Base-by-base conservation (phyloP, 1,140 invertebrate genomes). In the Heliothis virescens region DNA sequence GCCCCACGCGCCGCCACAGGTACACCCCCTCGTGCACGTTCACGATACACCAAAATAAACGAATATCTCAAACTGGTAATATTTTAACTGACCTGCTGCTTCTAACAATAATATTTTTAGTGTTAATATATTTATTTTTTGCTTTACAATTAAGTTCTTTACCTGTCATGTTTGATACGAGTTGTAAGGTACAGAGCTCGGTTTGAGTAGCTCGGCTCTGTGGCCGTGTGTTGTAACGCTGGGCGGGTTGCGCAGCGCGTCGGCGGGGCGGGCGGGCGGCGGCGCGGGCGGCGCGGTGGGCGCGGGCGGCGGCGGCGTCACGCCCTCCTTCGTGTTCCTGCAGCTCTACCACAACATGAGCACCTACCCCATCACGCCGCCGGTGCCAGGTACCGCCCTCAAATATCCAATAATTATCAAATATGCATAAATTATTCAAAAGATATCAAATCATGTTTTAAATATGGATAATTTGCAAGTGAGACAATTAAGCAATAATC, bases 271-370 rank as follows among this genome's bases (percentile, higher is more conserved):
- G 16, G 16, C 82, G 65, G 71, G 53, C 60, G 57, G 59, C 29
- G 57, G 77, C 60, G 79, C 67, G 34, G 77, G 73, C 21, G 77
- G 80, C 29, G 72, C 57, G 18, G 85, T 79, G 55, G 81, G 82
- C n/a, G 87, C 73, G 60, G 52, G 11, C 65, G 86, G 81, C 72
- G 77, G 73, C 53, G 88, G 82, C 79, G 87, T 89, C 72, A 90
- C 95, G 93, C 97, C 95, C 62, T 98, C 98, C 90, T 99, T 98
- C 95, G 96, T 99, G 53, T 99, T 99, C 94, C 96, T 99, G 63
- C 98, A 99, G 95, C 95, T 99, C 11, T 99, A 98, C 93, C 97
- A 98, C 90, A 96, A 97, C 59, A 91, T 92, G 86, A 92, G 91
- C 86, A 96, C 96, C 11, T 95, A 95, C 85, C 97, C 97, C 92